Evolutionary conservation across 2,113 vertebrate species (phyloP).

Genomic region (Malurus melanocephalus): DNA sequence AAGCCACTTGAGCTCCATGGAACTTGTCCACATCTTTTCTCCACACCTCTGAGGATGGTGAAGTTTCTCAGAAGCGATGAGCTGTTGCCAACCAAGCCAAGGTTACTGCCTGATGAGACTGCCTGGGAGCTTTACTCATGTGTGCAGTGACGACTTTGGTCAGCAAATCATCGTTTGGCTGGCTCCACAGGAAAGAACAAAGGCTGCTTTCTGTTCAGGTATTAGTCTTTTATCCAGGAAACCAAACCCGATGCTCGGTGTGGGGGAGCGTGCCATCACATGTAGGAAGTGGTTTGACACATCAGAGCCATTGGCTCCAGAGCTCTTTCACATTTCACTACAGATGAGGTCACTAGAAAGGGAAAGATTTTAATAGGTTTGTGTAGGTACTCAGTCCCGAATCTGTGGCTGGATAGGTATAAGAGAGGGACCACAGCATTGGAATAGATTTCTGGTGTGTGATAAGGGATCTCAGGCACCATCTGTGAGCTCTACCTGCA

Average conservation of each 20-base stretch:
- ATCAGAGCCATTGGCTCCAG: conserved; percentile 17
- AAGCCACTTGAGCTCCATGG: conserved; percentile 36
- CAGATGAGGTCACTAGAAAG: not conserved
- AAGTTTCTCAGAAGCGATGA: not conserved
- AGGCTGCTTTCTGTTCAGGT: conserved; percentile 1
- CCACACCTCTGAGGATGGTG: not conserved
- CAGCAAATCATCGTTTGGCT: not conserved
- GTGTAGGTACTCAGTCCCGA: not conserved
- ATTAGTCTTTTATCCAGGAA: conserved; percentile 54
- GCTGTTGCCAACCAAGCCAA: not conserved
- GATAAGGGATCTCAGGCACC: not conserved
- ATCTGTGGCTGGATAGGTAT: not conserved
- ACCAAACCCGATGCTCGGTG: not conserved
- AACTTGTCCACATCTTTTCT: conserved; percentile 8
- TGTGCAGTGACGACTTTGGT: not conserved
- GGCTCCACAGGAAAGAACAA: not conserved
- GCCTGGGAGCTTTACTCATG: not conserved
- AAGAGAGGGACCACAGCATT: not conserved
- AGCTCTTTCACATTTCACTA: not conserved
- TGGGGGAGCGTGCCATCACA: not conserved
- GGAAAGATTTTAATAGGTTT: not conserved
- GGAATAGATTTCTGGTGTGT: not conserved
- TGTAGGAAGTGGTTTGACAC: conserved; percentile 62
- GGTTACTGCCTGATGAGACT: not conserved
- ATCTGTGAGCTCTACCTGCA: not conserved